Base-by-base conservation (phyloP, 2,797 vertebrate species). In the Diglossa cyanea region DNA sequence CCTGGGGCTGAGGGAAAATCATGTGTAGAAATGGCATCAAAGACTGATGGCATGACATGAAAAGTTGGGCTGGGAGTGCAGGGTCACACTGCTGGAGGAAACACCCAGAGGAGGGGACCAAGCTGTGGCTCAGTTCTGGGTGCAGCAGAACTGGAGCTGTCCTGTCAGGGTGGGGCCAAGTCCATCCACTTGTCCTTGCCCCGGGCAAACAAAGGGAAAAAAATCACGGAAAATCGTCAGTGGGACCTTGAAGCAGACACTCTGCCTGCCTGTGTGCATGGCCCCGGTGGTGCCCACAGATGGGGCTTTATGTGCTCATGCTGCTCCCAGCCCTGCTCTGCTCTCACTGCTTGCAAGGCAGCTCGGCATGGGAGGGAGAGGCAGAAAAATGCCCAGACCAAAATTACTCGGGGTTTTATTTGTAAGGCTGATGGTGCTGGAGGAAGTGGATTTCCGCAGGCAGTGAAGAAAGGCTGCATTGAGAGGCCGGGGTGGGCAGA, bases 401-500 rank as follows among this genome's bases (percentile, higher is more conserved):
- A 78, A 96, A 92, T 88, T 81, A 84, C 60, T 83, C 1, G 0
- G 60, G 67, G n/a, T 82, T 93, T 93, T 93, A 87, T 89, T 92
- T 86, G 86, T 93, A 72, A 86, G 65, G 48, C 87, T 77, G 68
- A 50, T 28, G 42, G 77, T 86, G 88, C 58, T 81, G 78, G 68
- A 95, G 91, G 93, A 96, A 94, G 75, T 89, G 80, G 55, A 63
- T 95, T 97, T 97, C 95, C 33, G 4, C 67, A 81, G 80, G 65
- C 92, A 26, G 89, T 0, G 2, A 93, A 95, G 94, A 96, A 96
- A 95, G 92, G 88, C 86, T 77, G 91, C 90, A 95, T 93, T 96
- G 91, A 97, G 84, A 93, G 66, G 70, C 65, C 0, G 0, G n/a
- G 51, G 45, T 57, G 61, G 72, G 85, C 90, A 90, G 86, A 80